phyloP scores from a whole-genome alignment of 2,888 invertebrate genomes.

The Neoscelio sp. region DNA sequence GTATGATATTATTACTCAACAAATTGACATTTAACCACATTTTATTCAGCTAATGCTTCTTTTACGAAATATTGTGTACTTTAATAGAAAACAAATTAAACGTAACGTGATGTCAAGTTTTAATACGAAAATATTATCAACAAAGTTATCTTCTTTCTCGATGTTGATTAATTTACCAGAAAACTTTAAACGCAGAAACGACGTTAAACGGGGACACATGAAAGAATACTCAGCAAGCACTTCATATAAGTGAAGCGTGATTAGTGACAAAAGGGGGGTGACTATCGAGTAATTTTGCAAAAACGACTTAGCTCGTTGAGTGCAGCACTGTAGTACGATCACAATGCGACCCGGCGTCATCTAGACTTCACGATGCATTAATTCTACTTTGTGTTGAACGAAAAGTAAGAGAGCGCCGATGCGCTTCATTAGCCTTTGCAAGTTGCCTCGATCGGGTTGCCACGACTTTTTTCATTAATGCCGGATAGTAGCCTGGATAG shows the following conservation, averaged over 20 bases:
- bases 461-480: slow-evolving; percentile 68
- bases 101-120: too few relatives aligned
- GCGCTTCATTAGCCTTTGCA: slow-evolving; percentile 63
- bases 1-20: too few relatives aligned
- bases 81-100: slow-evolving; percentile 18
- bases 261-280: slow-evolving; percentile 44
- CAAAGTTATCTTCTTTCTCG: slow-evolving; percentile 19
- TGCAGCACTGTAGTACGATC: slow-evolving; percentile 1
- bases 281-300: slow-evolving; percentile 44
- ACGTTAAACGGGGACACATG: slow-evolving; percentile 9
- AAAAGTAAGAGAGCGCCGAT: slow-evolving; percentile 49
- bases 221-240: slow-evolving; percentile 21
- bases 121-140: too few relatives aligned
- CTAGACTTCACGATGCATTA: slow-evolving; percentile 53
- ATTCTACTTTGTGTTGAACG: slow-evolving; percentile 56
- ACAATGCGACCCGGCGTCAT: slow-evolving; percentile 43
- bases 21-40: too few relatives aligned
- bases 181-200: slow-evolving; percentile 25
- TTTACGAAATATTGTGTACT: too few relatives aligned
- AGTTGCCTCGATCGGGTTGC: slow-evolving; percentile 55
- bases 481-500: slow-evolving; percentile 47
- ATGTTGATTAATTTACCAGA: slow-evolving; percentile 20
- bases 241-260: slow-evolving; percentile 42
- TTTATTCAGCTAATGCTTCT: too few relatives aligned
- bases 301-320: slow-evolving; percentile 41